These are phyloP conservation scores for Brachirus orientalis DNA, from an alignment of 2,113 vertebrate genomes.

Conservation along the genomic window DNA sequence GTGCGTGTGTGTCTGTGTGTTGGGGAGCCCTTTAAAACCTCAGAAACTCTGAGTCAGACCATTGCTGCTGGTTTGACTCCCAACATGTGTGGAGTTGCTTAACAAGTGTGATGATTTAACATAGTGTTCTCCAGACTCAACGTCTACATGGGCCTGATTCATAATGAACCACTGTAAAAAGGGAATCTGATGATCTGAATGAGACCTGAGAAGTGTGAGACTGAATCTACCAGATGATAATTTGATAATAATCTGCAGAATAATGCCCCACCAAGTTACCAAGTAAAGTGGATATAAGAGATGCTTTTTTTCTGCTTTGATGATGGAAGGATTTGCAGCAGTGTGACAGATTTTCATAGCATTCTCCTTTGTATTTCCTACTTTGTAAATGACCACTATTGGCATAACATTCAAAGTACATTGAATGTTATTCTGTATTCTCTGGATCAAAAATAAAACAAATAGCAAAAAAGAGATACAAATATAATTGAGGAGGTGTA, in stretches of 20 bases:
- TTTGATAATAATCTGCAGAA: not conserved
- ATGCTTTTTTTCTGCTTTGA: no score
- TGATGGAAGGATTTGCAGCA: no score
- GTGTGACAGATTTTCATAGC: no score
- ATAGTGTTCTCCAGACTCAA: not conserved
- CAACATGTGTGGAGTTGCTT: constrained; percentile 8
- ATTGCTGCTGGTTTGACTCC: constrained; percentile 21
- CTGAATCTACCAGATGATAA: not conserved
- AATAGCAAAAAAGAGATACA: not conserved
- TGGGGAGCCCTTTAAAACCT: constrained; percentile 27
- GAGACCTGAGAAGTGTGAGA: not conserved
- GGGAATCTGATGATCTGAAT: not conserved
- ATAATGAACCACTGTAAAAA: not conserved
- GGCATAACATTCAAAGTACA: no score
- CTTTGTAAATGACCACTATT: no score
- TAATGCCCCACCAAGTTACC: no score
- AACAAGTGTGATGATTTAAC: not conserved
- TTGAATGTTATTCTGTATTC: not conserved
- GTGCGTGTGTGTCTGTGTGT: not conserved
- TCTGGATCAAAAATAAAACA: not conserved
- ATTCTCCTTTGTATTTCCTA: no score
- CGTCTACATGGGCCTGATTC: not conserved
- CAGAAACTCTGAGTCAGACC: constrained; percentile 59
- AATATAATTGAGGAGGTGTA: not conserved
- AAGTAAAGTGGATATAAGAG: no score